Evolutionary conservation across 2,797 vertebrate species (phyloP).

Genomic region (Neosilurus mollespiculum): DNA sequence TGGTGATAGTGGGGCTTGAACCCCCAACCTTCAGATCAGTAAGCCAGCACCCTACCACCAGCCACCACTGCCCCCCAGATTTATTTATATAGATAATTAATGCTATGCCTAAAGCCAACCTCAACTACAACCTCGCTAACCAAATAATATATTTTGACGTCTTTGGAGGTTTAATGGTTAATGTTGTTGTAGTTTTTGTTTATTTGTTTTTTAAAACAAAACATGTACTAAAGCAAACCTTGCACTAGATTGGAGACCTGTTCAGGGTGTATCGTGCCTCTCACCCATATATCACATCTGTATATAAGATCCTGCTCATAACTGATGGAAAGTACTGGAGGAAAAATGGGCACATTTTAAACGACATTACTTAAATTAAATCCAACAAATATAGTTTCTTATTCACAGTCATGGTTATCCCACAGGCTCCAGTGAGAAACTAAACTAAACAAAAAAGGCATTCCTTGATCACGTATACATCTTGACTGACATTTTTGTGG

Average conservation of each 20-base stretch:
- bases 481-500: not conserved
- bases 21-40: no score
- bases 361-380: no score
- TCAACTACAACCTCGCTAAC: not conserved
- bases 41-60: no score
- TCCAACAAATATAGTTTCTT: no score
- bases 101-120: not conserved
- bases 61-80: no score
- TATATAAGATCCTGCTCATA: constrained; percentile 36
- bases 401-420: no score
- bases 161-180: not conserved
- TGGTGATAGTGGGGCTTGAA: no score
- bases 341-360: not conserved
- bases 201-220: not conserved
- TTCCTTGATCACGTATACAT: not conserved
- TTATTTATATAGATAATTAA: not conserved
- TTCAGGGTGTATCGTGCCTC: no score
- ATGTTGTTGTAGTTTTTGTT: not conserved
- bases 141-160: not conserved
- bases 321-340: constrained; percentile 13
- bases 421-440: not conserved
- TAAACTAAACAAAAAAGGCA: not conserved
- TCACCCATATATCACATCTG: constrained; percentile 1
- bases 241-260: no score
- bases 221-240: not conserved